Evolutionary conservation across 1,140 invertebrate genomes (phyloP).

Genomic region (Drosophila lacteicornis): DNA sequence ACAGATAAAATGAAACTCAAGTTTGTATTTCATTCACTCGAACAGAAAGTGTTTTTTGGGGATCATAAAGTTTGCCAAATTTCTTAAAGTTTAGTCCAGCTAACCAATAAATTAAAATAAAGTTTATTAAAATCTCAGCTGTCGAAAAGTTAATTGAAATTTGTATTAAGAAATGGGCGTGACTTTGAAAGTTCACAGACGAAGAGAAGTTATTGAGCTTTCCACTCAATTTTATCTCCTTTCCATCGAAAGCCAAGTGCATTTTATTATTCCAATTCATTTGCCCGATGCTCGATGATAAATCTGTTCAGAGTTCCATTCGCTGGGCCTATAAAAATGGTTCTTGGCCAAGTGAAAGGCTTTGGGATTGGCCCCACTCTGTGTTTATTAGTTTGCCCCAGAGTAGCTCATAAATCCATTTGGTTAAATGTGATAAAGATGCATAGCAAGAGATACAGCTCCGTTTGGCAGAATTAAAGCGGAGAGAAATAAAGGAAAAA

Average conservation of each 20-base stretch:
- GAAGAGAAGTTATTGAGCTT: neutral
- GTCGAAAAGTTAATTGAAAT: neutral
- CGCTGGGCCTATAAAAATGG: constrained; percentile 9
- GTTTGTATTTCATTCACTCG: constrained; percentile 2
- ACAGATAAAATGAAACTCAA: constrained; percentile 4
- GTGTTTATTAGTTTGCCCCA: constrained; percentile 30
- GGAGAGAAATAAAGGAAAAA: constrained; percentile 27
- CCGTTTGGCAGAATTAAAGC: constrained; percentile 24
- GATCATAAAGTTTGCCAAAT: no score
- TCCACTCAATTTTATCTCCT: constrained; percentile 15
- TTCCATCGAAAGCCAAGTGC: constrained; percentile 17
- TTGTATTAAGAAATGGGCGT: neutral
- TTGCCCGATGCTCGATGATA: constrained; percentile 18
- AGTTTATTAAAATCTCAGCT: neutral
- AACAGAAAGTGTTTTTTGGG: neutral
- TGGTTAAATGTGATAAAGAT: constrained; percentile 53
- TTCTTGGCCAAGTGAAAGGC: constrained; percentile 51
- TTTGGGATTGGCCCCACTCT: constrained; percentile 17
- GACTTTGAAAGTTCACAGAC: no score
- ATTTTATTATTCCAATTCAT: constrained; percentile 28
- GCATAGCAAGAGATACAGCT: constrained; percentile 31
- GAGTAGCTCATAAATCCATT: constrained; percentile 53
- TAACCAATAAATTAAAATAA: neutral
- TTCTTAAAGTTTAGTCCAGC: no score
- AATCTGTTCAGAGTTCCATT: constrained; percentile 31